Evolutionary conservation across 64 coral and sea anemone genomes (phyloP).

Genomic region (Porites australiensis): DNA sequence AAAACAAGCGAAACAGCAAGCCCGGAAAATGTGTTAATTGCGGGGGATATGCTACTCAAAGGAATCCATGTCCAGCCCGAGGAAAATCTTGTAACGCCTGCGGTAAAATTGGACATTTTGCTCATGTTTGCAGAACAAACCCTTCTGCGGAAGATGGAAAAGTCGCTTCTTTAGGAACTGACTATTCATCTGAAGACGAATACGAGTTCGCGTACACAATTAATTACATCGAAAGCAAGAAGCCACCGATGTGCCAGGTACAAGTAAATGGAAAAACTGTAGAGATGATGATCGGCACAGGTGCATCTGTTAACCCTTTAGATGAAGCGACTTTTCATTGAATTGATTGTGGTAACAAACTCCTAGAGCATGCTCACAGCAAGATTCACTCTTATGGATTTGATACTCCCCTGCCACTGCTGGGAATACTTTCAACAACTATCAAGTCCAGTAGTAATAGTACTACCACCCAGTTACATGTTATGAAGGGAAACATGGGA

Average conservation of each 20-base stretch:
- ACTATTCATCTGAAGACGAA: background rate
- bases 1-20: background rate
- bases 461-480: conserved; percentile 16
- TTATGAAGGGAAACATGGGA: conserved; percentile 29
- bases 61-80: too few relatives aligned
- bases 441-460: background rate
- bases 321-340: conserved; percentile 50
- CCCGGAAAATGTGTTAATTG: too few relatives aligned
- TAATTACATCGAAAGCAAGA: conserved; percentile 11
- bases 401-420: background rate
- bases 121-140: conserved; percentile 61
- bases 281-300: conserved; percentile 74
- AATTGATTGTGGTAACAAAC: background rate
- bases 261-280: conserved; percentile 34
- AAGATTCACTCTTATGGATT: conserved; percentile 32
- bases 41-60: too few relatives aligned
- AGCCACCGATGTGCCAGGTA: conserved; percentile 50
- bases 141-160: background rate
- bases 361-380: background rate
- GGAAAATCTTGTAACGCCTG: conserved; percentile 1
- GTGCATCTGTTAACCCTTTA: conserved; percentile 66
- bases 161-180: background rate
- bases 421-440: background rate
- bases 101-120: conserved; percentile 53
- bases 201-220: conserved; percentile 45